Evolutionary conservation across 30 jellyfish, hydroid and myxozoan genomes (phyloP), one percentile per base, ranked within the genome.

Genomic region (Nemopilema nomurai): DNA sequence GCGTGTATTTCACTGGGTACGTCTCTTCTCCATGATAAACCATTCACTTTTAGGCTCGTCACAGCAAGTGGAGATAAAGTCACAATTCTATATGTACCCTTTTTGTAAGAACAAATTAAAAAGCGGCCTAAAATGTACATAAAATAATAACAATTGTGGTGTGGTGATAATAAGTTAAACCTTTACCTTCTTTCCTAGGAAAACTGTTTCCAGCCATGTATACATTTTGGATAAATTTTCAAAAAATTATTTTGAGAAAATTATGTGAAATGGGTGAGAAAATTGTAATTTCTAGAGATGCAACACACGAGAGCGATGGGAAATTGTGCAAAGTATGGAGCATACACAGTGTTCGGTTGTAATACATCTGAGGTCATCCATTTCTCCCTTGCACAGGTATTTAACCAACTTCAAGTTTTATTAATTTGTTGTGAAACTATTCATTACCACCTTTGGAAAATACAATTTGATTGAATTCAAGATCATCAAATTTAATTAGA

Each of bases 291-390:
- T 32, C 86, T 41, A 76, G 86, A 33, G 86, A 76, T 76, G 86
- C 86, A 32, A 21, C 77, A 24, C 85, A 74, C 24, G 85, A 74
- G 18, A 74, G 85, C 74, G n/a, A 74, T 74, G 85, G 85, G 85
- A 20, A 32, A 76, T 31, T 33, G 86, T 76, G 86, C 86, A 19
- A 76, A 76, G 64, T 76, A 76, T 53, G 79, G 75, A 21, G 86
- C 75, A 16, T 76, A 76, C 86, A 19, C 86, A 13, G 51, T 76
- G 21, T 76, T 19, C 86, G 49, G 86, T 50, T 71, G 52, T 1
- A 76, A 76, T 51, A 21, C 73, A 76, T 49, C 73, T 20, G 80
- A 25, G 51, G 27, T 76, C 4, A 49, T 76, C 30, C 86, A 76
- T 53, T 53, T 51, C 26, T 16, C 28, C 41, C 86, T 49, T 76